Conservation (phyloP, 2,888 invertebrate species). For the Phalangium opilio region DNA sequence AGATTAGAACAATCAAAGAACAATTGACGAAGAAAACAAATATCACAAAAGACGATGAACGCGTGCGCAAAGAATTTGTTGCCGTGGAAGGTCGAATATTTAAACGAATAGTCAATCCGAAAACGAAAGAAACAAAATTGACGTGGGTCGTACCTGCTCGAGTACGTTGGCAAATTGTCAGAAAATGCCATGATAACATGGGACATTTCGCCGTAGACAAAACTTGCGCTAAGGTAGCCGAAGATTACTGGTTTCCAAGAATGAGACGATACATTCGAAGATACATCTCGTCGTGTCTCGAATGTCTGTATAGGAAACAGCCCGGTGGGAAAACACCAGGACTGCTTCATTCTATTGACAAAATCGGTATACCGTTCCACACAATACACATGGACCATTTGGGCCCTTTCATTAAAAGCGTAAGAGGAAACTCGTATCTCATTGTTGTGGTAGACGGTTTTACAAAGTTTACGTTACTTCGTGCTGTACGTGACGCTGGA, state of each 20-base stretch:
- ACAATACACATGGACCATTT: slow-evolving; percentile 1
- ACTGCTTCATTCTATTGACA: neutral
- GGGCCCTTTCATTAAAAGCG: neutral
- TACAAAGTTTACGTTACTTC: neutral
- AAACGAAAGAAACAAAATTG: neutral
- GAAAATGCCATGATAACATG: neutral
- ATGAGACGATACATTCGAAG: neutral
- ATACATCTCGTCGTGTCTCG: neutral
- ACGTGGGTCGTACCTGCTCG: neutral
- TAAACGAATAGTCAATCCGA: neutral
- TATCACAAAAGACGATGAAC: neutral
- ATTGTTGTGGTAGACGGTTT: slow-evolving; percentile 1
- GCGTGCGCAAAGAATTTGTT: neutral
- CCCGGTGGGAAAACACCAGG: neutral
- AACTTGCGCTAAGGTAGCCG: neutral
- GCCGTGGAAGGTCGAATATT: neutral
- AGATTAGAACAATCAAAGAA: neutral
- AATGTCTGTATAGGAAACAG: too few species aligned
- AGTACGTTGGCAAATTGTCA: neutral
- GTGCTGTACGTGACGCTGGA: neutral
- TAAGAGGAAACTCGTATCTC: neutral
- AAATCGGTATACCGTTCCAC: neutral
- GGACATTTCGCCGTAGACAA: slow-evolving; percentile 2
- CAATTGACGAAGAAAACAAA: neutral
- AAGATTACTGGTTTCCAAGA: slow-evolving; percentile 1